Evolutionary conservation across 2,888 invertebrate species (phyloP).

Genomic region (Thymelicus acteon): DNA sequence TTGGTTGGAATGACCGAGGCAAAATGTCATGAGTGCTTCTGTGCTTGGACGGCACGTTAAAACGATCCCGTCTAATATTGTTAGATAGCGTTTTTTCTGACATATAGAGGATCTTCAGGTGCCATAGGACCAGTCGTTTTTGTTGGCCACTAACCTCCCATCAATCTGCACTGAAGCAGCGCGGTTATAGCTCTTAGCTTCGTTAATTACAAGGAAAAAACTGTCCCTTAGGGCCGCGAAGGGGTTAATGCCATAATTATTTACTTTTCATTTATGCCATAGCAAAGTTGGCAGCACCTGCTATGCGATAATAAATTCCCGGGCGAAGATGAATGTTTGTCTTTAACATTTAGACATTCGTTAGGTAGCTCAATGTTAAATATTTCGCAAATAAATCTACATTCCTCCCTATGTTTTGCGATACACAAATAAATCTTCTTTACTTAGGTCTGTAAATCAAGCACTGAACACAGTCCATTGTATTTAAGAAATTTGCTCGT

Average conservation of each 20-base stretch:
- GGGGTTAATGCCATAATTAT: background rate
- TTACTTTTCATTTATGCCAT: slow-evolving; percentile 1
- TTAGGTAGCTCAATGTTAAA: background rate
- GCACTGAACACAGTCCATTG: slow-evolving; percentile 9
- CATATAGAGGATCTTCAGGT: no score
- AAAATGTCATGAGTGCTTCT: no score
- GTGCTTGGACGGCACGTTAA: no score
- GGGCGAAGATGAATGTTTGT: background rate
- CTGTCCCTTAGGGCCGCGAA: background rate
- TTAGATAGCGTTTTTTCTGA: no score
- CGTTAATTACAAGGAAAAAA: no score
- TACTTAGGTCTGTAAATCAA: background rate
- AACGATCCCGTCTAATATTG: no score
- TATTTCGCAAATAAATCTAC: slow-evolving; percentile 2
- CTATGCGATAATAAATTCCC: slow-evolving; percentile 3
- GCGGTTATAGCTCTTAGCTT: no score
- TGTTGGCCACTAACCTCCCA: no score
- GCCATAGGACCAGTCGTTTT: no score
- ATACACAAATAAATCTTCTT: slow-evolving; percentile 5
- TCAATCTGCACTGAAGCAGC: no score
- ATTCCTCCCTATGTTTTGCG: background rate
- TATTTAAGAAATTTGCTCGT: slow-evolving; percentile 19
- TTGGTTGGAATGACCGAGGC: no score
- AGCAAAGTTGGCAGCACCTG: background rate
- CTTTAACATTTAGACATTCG: background rate